These are phyloP conservation scores for Pangasianodon hypophthalmus DNA, from an alignment of 2,113 vertebrate genomes.

Conservation along the genomic window DNA sequence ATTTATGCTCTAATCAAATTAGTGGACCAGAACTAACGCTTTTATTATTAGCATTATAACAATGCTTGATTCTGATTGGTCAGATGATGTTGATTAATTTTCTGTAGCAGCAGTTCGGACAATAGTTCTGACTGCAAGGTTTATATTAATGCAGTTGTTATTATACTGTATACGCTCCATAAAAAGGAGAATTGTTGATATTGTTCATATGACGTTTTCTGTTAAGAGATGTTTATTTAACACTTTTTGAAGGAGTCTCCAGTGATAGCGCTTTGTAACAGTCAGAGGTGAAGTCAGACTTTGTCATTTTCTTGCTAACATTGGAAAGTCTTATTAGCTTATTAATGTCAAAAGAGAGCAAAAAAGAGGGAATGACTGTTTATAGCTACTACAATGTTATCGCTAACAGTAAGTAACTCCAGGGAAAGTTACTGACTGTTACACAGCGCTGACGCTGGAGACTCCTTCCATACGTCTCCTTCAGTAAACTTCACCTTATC, in stretches of 20 bases:
- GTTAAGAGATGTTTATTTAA: too few relatives aligned
- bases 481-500: too few relatives aligned
- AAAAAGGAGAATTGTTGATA: background rate
- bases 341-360: background rate
- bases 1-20: background rate
- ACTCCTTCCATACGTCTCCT: too few relatives aligned
- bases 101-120: background rate
- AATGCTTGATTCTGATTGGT: slow-evolving; percentile 10
- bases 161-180: background rate
- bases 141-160: background rate
- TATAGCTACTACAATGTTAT: background rate
- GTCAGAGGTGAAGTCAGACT: background rate
- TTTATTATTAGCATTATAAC: background rate
- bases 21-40: background rate
- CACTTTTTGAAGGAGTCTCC: background rate
- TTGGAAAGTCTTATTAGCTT: background rate
- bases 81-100: background rate
- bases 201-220: too few relatives aligned
- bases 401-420: background rate
- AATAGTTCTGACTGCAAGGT: background rate
- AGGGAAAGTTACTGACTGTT: too few relatives aligned
- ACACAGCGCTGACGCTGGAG: background rate
- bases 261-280: background rate
- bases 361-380: background rate
- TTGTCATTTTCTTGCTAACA: background rate